phyloP scores from a whole-genome alignment of 2,797 vertebrate genomes.

The Pogoniulus pusillus region DNA sequence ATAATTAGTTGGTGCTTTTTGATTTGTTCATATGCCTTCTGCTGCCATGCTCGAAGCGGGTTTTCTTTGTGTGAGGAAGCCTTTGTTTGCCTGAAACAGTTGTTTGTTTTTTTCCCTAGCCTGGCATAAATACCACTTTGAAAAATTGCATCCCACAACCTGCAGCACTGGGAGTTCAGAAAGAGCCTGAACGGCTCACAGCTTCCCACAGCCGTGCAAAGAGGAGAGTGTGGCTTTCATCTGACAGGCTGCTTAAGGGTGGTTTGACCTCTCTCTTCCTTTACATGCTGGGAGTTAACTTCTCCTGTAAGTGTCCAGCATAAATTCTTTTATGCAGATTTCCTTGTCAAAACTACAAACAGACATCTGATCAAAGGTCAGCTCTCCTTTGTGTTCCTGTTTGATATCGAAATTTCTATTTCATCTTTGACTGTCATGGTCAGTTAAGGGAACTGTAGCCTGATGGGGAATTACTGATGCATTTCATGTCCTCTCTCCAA shows the following conservation, averaged over 20 bases:
- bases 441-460: conserved; percentile 75
- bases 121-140: conserved; percentile 16
- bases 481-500: conserved; percentile 49
- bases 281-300: conserved; percentile 81
- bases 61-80: conserved; percentile 3
- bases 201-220: neutral
- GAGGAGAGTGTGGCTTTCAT: conserved; percentile 60
- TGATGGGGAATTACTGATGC: conserved; percentile 72
- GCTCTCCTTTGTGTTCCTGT: conserved; percentile 86
- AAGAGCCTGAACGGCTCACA: neutral
- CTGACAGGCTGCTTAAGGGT: conserved; percentile 73
- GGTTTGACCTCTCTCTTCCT: conserved; percentile 85
- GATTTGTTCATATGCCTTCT: neutral
- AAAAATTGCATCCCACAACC: conserved; percentile 31
- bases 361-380: conserved; percentile 92
- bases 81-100: conserved; percentile 31
- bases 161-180: neutral
- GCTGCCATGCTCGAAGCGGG: neutral
- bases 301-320: conserved; percentile 73
- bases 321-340: conserved; percentile 88
- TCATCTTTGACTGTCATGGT: conserved; percentile 86
- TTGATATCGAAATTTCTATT: conserved; percentile 93
- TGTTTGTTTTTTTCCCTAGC: neutral
- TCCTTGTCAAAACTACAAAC: conserved; percentile 91
- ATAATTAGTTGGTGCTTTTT: neutral